Conservation (phyloP, 1,140 invertebrate species). For the Drosophila saltans region DNA sequence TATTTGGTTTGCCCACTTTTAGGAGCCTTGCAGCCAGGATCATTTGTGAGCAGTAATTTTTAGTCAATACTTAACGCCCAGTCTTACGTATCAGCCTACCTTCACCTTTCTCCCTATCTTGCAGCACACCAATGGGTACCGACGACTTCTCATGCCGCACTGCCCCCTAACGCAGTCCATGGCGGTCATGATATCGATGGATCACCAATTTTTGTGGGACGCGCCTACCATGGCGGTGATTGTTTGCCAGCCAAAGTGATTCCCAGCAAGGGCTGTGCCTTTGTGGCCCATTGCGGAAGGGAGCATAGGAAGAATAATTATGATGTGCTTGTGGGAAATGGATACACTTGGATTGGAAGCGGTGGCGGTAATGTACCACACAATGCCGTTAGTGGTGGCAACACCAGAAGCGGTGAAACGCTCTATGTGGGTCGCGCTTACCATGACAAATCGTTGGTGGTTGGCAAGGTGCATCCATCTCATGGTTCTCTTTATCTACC, state of each 20-base stretch:
- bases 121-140: conserved; percentile 62
- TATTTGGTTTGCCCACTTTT: conserved; percentile 47
- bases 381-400: background rate
- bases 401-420: background rate
- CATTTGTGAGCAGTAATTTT: conserved; percentile 51
- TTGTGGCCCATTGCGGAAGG: background rate
- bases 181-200: background rate
- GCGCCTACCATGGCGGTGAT: background rate
- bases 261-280: background rate
- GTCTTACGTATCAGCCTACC: conserved; percentile 35
- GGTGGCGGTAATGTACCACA: background rate
- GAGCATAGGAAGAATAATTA: background rate
- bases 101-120: conserved; percentile 32
- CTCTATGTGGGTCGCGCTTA: background rate
- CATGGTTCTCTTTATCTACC: background rate
- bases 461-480: background rate
- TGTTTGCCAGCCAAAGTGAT: background rate
- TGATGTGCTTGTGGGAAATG: background rate
- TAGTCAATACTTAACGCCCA: conserved; percentile 31
- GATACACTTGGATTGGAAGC: background rate
- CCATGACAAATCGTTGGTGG: background rate
- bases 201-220: background rate
- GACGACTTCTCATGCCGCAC: conserved; percentile 31
- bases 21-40: conserved; percentile 67
- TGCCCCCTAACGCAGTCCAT: background rate